Percentiles rank a stretch among this genome's conserved stretches.
phyloP scores from a whole-genome alignment of 2,797 vertebrate species.

The Synanceia verrucosa region DNA sequence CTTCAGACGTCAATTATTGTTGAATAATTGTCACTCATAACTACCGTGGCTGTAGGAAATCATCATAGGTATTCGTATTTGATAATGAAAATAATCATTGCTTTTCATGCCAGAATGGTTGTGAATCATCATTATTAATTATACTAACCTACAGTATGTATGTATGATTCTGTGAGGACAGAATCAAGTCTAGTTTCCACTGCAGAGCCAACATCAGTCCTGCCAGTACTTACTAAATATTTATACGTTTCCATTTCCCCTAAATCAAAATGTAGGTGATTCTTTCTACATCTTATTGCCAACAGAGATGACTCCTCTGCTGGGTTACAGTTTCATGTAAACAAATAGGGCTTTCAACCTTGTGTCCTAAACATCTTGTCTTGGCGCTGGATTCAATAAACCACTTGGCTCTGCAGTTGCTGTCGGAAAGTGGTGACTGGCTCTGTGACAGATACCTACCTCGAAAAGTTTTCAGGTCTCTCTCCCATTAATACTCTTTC shows the following conservation, averaged over 20 bases:
- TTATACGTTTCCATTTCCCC: slow-evolving; percentile 65
- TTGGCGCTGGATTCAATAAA: slow-evolving; percentile 46
- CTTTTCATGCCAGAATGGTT: neutral
- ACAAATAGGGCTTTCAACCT: slow-evolving; percentile 63
- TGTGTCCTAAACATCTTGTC: slow-evolving; percentile 57
- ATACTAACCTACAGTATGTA: slow-evolving; percentile 13
- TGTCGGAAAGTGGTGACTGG: slow-evolving; percentile 54
- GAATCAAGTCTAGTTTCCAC: slow-evolving; percentile 35
- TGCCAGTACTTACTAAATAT: slow-evolving; percentile 70
- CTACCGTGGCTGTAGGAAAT: too few species aligned
- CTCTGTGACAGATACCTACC: slow-evolving; percentile 64
- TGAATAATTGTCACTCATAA: too few species aligned
- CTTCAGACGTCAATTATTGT: too few species aligned
- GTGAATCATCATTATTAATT: neutral
- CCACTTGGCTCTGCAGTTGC: slow-evolving; percentile 30
- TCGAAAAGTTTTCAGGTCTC: slow-evolving; percentile 63
- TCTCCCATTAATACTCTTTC: slow-evolving; percentile 61
- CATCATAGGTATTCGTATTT: too few species aligned
- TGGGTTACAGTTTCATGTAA: slow-evolving; percentile 57
- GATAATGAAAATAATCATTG: neutral
- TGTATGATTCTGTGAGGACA: too few species aligned
- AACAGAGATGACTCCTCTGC: slow-evolving; percentile 59
- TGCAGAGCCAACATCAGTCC: slow-evolving; percentile 31
- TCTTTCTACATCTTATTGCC: slow-evolving; percentile 58
- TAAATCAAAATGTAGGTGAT: slow-evolving; percentile 68